These are phyloP conservation scores for Heteromurus nitidus DNA, from an alignment of 2,888 invertebrate species.

Conservation along the genomic window DNA sequence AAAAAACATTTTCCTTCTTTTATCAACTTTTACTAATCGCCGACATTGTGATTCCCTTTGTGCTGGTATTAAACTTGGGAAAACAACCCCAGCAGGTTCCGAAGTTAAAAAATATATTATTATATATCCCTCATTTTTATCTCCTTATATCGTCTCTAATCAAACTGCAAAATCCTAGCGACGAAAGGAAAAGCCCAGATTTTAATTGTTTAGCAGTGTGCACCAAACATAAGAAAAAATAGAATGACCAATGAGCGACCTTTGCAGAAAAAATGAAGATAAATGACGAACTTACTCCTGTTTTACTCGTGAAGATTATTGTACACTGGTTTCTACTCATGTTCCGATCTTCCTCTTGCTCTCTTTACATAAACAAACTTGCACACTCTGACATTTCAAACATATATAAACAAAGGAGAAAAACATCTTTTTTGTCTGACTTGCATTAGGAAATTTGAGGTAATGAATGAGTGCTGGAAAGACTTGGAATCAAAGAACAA, in stretches of 20 bases:
- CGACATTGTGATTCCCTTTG: slow-evolving; percentile 6
- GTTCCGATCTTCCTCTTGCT: neutral
- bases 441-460: slow-evolving; percentile 24
- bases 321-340: neutral
- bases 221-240: no score
- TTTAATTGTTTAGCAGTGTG: no score
- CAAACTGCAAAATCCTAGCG: no score
- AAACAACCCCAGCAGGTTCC: neutral
- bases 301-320: slow-evolving; percentile 2
- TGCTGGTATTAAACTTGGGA: no score
- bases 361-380: neutral
- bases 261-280: neutral
- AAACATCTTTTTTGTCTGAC: neutral
- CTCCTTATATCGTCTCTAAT: neutral
- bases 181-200: no score
- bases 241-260: slow-evolving; percentile 45
- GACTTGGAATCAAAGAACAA: slow-evolving; percentile 19
- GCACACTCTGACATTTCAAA: neutral
- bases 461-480: slow-evolving; percentile 8
- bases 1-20: neutral
- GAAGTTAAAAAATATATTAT: slow-evolving; percentile 27
- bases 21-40: slow-evolving; percentile 23
- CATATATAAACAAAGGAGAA: neutral
- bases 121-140: neutral
- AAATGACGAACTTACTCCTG: neutral